Conservation (phyloP, 1,140 invertebrate species). For the Sitophilus oryzae region DNA sequence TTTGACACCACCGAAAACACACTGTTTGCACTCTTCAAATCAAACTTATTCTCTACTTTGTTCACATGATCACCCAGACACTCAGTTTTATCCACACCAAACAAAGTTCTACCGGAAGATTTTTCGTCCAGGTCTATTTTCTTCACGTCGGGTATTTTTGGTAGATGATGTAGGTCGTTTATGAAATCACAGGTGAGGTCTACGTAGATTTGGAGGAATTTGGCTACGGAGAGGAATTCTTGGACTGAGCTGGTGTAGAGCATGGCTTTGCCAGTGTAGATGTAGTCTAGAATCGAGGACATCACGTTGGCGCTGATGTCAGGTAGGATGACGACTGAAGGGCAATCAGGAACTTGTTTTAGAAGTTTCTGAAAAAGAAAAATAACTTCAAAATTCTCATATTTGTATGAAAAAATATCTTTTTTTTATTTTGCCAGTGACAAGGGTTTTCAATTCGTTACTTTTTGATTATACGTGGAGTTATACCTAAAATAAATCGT, state of each 20-base stretch:
- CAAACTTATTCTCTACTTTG: background rate
- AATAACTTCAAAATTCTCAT: background rate
- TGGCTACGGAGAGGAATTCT: conserved; percentile 36
- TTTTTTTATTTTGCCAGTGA: too few species aligned
- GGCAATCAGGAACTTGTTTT: conserved; percentile 19
- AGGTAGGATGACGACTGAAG: conserved; percentile 35
- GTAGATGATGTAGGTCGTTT: background rate
- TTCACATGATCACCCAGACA: background rate
- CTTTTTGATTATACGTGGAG: too few species aligned
- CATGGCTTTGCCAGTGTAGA: conserved; percentile 38
- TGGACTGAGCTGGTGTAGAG: conserved; percentile 14
- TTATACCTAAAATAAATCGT: too few species aligned
- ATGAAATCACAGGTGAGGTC: conserved; percentile 13
- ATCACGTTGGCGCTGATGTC: conserved; percentile 35
- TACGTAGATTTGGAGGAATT: conserved; percentile 33
- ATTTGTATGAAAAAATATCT: too few species aligned
- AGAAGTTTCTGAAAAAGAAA: conserved; percentile 35
- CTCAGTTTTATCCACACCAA: conserved; percentile 19
- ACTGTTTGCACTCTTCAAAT: too few species aligned
- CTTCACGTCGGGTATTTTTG: background rate
- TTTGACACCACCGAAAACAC: too few species aligned
- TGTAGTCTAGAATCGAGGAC: conserved; percentile 42
- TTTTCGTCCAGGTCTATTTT: too few species aligned
- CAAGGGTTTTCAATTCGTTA: too few species aligned
- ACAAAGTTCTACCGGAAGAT: too few species aligned